Conservation (phyloP, 2,797 vertebrate species). For the Orientallactaga sibirica region DNA sequence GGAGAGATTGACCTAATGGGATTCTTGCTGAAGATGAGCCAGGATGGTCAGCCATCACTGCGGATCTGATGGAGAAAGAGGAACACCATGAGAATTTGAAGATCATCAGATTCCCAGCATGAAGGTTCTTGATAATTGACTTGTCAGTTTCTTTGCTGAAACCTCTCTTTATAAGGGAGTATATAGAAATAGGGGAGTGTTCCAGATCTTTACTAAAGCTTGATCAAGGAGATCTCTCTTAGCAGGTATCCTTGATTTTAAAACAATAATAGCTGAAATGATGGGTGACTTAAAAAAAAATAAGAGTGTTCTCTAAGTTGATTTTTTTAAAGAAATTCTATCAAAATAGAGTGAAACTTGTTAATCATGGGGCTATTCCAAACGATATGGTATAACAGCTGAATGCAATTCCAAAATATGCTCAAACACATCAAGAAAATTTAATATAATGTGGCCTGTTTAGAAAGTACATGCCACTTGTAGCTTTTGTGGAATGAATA, state of each 20-base stretch:
- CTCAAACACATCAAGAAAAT: background rate
- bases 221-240: background rate
- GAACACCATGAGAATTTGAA: background rate
- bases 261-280: background rate
- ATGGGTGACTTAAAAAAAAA: background rate
- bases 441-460: background rate
- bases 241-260: background rate
- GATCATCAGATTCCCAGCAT: too few relatives aligned
- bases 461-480: slow-evolving; percentile 6
- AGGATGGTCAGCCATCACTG: background rate
- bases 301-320: background rate
- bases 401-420: background rate
- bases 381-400: background rate
- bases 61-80: background rate
- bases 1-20: background rate
- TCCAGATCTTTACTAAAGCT: background rate
- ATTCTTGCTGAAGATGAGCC: background rate
- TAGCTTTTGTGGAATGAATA: background rate
- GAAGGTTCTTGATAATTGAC: background rate
- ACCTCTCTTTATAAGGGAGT: background rate
- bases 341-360: background rate
- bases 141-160: background rate
- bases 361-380: slow-evolving; percentile 1
- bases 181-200: background rate
- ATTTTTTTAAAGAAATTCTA: background rate